phyloP scores from a whole-genome alignment of 1,140 invertebrate species.

The Drosophila albomicans region DNA sequence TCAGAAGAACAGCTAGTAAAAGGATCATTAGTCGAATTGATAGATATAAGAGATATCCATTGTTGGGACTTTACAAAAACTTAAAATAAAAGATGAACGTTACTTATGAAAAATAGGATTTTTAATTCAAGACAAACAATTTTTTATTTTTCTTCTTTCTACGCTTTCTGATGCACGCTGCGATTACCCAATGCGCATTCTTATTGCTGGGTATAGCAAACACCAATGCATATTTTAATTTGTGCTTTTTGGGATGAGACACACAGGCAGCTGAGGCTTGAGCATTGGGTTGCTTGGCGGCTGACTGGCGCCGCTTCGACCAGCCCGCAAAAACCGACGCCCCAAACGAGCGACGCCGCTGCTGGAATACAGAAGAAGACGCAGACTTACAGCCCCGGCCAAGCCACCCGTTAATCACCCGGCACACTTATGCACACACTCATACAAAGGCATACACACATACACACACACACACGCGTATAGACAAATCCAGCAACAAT shows the following conservation, averaged over 20 bases:
- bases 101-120: too few relatives aligned
- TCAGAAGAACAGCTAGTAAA: not conserved
- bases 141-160: not conserved
- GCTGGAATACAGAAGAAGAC: conserved; percentile 41
- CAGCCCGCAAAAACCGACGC: conserved; percentile 59
- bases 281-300: conserved; percentile 54
- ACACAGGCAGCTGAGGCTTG: conserved; percentile 34
- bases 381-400: conserved; percentile 20
- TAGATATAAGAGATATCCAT: not conserved
- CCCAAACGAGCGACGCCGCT: conserved; percentile 63
- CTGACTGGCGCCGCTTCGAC: conserved; percentile 72
- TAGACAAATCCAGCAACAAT: conserved; percentile 58
- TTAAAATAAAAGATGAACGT: too few relatives aligned
- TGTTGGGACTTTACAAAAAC: too few relatives aligned
- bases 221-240: conserved; percentile 75
- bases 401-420: conserved; percentile 72
- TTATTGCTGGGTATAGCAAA: conserved; percentile 27
- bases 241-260: conserved; percentile 26
- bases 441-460: conserved; percentile 19
- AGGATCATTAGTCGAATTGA: not conserved
- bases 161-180: too few relatives aligned
- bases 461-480: conserved; percentile 26
- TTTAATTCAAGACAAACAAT: not conserved
- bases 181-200: not conserved
- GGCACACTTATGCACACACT: conserved; percentile 37